Base-by-base conservation (phyloP, 2,888 invertebrate species). In the Cerceris rybyensis region DNA sequence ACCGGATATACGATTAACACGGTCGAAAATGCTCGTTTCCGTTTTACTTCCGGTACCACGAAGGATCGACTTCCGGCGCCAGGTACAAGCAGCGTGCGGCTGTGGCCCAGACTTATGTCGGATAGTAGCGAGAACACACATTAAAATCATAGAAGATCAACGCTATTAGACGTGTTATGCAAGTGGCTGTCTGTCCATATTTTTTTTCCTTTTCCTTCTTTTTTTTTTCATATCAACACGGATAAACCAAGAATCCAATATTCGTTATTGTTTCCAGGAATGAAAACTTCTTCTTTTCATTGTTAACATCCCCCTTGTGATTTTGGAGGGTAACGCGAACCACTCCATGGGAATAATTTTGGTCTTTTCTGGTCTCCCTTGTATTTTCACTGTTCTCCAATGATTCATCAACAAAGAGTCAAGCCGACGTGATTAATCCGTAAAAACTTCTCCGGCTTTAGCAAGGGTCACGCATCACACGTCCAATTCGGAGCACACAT, bases 81-180 rank as follows among this genome's bases (percentile, higher is more conserved):
- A 66, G 80, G 55, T 72, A 74, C 55, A 42, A 77, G 70, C 78
- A 73, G 77, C 81, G 67, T 60, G 70, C 73, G 70, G 46, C 73
- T 78, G 78, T 80, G 81, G 82, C 79, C 78, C 79, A 70, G 83
- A 82, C 83, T 84, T 87, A 88, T 83, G 86, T 86, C 83, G 83
- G 82, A 83, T 80, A 83, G 87, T 88, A 89, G 88, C 88, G 88
- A 88, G 88, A 88, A 89, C 89, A 89, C 89, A 87, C 87, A 85
- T 88, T 87, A 82, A 86, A 87, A 88, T 86, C 84, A 88, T 87
- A 86, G 82, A 84, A 83, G 86, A 88, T 87, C 78, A 85, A 89
- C 85, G 82, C 83, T 86, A 79, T 86, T 73, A 69, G 83, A 75
- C 77, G 74, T 65, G 78, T 76, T 61, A 83, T 65, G 73, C 80